These are phyloP conservation scores for Branchellion lobata DNA, from an alignment of 2,888 invertebrate species.

Conservation along the genomic window DNA sequence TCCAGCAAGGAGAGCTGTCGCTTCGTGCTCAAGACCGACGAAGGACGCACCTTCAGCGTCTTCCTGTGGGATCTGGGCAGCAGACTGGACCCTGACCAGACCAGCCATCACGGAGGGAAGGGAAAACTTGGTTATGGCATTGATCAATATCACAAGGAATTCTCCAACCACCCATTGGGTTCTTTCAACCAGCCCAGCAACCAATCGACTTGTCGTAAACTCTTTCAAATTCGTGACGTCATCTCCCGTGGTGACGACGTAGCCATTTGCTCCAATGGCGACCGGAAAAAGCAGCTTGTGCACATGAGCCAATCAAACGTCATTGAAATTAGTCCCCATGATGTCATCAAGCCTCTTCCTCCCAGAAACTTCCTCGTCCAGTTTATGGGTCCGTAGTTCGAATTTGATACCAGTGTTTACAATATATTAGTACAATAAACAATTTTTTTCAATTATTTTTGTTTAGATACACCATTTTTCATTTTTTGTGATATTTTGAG, in stretches of 20 bases:
- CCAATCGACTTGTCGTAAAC: slow-evolving; percentile 2
- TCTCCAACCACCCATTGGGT: background rate
- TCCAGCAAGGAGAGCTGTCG: background rate
- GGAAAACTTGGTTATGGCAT: background rate
- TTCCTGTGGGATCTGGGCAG: slow-evolving; percentile 24
- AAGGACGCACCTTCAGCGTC: slow-evolving; percentile 21
- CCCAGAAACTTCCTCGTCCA: background rate
- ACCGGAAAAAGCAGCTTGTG: background rate
- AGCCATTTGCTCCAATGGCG: background rate
- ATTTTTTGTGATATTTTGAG: too few relatives aligned
- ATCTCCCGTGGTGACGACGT: background rate
- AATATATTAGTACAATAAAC: too few relatives aligned
- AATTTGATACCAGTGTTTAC: background rate
- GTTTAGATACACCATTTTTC: too few relatives aligned
- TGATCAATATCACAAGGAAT: background rate
- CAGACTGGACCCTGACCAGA: background rate
- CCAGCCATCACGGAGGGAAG: too few relatives aligned
- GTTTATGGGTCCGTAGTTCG: background rate
- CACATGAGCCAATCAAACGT: slow-evolving; percentile 12
- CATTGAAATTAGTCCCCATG: slow-evolving; percentile 8
- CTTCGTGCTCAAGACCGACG: slow-evolving; percentile 27
- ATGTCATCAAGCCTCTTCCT: background rate
- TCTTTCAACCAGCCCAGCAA: background rate
- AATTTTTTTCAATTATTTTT: too few relatives aligned
- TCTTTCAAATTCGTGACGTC: slow-evolving; percentile 10